Base-by-base conservation (phyloP, 92 coral and sea anemone genomes). In the Nematostella vectensis region DNA sequence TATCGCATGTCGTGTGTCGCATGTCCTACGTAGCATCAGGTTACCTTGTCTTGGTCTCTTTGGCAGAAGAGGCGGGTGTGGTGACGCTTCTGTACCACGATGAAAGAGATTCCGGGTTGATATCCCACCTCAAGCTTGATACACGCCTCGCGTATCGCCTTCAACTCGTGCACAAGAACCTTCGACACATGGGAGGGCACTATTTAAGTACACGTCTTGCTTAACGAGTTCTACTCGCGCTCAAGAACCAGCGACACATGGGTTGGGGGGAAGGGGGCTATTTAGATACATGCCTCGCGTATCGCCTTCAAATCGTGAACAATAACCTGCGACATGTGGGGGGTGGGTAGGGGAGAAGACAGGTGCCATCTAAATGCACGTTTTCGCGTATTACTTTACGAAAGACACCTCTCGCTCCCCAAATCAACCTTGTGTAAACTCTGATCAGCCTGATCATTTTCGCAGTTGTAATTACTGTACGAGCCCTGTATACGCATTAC, bases 81-180 rank as follows among this genome's bases (percentile, higher is more conserved):
- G 28, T 83, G 94, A 3, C 94, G 86, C 51, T 83, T 83, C 50
- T 83, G 94, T 8, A 83, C 94, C 25, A 83, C 83, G 10, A 83
- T 45, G 48, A 83, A 83, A 2, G 94, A 64, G 21, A 83, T 83
- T 28, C 94, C 94, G 4, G 94, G 94, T 52, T 83, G 81, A 50
- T 83, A 83, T 27, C 86, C 94, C 51, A 72, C 74, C 79, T 83
- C 94, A 57, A 83, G 66, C 45, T 80, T 83, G 47, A 69, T 63
- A 37, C 94, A 83, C 1, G 94, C 94, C 57, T 83, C 94, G 18
- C 94, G 78, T 13, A 83, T 81, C 4, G 94, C 94, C 50, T 72
- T 71, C 31, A 83, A 63, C 64, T 83, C 94, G 63, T 83, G 94
- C 11, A 65, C 47, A 27, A 83, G 78, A 50, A 83, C 94, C 94